Evolutionary conservation across 2,888 invertebrate genomes (phyloP), one percentile per base, ranked within the genome.

Genomic region (Nineta flava): DNA sequence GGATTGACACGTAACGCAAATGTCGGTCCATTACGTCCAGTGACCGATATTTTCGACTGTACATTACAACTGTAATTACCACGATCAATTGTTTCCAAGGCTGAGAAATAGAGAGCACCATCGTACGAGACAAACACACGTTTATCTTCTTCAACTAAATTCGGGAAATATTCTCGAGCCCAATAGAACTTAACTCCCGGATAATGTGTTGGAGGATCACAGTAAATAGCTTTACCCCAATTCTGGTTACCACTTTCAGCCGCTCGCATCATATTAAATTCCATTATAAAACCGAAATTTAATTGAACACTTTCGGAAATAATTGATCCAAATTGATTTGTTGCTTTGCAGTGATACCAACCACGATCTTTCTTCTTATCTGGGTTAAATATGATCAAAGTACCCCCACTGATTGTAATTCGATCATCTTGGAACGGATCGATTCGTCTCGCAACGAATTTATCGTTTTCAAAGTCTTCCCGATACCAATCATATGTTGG

Each of bases 61-160:
- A 93, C 91, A 62, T 84, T 91, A 62, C 94, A 94, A 56, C 90
- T 90, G 67, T 94, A 94, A 59, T 82, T 86, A 12, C 91, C 93
- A 55, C 81, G 74, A 67, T 94, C 94, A 49, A 92, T 90, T 26
- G 81, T 80, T 67, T 95, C 94, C 57, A 96, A 74, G 7, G 91
- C 87, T 16, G 95, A 92, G 63, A 96, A 95, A 62, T 96, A 96
- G 13, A 96, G 74, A 12, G 93, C 87, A 42, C 95, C 95, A 70
- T 95, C 94, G 60, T 82, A 75, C 0, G 95, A 95, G 0, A 94
- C 92, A 72, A 96, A 95, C 0, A 93, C 87, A 55, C 95, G 74
- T 60, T 83, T 79, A 64, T 93, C 91, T 65, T 94, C 91, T 63
- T 94, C 90, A 1, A 96, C 92, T 57, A 94, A 87, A 65, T 92